Base-by-base conservation (phyloP, 2,888 invertebrate species). In the Furcula furcula region DNA sequence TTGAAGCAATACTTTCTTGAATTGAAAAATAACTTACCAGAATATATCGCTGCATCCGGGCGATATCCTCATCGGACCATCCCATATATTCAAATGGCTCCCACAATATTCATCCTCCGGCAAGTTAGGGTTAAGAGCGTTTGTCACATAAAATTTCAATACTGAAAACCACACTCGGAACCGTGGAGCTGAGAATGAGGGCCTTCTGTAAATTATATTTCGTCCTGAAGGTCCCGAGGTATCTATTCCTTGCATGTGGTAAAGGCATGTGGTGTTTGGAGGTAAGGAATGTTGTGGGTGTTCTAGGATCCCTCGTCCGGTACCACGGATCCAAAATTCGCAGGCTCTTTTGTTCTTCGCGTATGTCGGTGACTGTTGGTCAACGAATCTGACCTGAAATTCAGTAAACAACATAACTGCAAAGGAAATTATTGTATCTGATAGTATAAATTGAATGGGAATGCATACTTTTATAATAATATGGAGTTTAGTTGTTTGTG, bases 91-190 rank as follows among this genome's bases (percentile, higher is more conserved):
- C 57, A 96, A 86, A 83, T 95, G 94, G 46, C 95, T 95, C 23
- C 94, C 92, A 72, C 96, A 96, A 55, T 95, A 93, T 72, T 94
- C 94, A 63, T 94, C 93, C 58, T 91, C 91, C 2, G 91, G 91
- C 51, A 92, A 91, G 58, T 92, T 91, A 4, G 92, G 91, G 63
- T 91, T 91, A 43, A 91, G 80, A 31, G 91, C 86, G 35, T 91
- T 91, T 47, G 93, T 92, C 53, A 95, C 92, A 84, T 95, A 94
- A 81, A 96, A 96, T 86, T 96, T 96, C 52, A 96, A 89, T 57
- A 96, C 93, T 4, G 95, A 95, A 52, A 96, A 90, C 96, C 96
- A 96, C 4, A 96, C 95, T 51, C 94, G 91, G 68, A 94, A 96
- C 46, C 95, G 90, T 1, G 93, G 92, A 76, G 92, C 72, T 78